These are phyloP conservation scores for Orthonevra nobilis DNA, from an alignment of 2,888 invertebrate genomes.

Conservation along the genomic window DNA sequence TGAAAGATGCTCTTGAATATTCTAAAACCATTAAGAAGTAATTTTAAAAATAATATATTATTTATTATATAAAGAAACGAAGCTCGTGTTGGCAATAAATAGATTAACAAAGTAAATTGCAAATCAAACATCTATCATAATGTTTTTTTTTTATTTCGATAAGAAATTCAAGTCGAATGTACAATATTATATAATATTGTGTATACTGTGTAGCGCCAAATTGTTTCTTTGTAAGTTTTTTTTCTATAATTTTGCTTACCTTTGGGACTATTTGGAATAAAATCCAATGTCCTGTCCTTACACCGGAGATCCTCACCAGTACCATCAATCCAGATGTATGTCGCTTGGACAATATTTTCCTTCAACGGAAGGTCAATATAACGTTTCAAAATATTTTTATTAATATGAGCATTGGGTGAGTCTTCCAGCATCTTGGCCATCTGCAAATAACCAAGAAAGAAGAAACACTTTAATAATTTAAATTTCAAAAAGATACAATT, in stretches of 20 bases:
- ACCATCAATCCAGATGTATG: constrained; percentile 97
- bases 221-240: no score
- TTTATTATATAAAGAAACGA: no score
- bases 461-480: constrained; percentile 3
- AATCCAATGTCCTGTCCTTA: constrained; percentile 93
- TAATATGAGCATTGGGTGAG: constrained; percentile 91
- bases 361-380: constrained; percentile 90
- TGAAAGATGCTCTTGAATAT: no score
- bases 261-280: constrained; percentile 87
- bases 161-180: constrained; percentile 21
- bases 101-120: no score
- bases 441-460: constrained; percentile 56
- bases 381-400: constrained; percentile 86
- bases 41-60: no score
- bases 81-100: no score
- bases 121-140: constrained; percentile 26
- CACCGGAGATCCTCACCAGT: constrained; percentile 92
- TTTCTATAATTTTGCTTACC: constrained; percentile 83
- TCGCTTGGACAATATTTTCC: constrained; percentile 89
- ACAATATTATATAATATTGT: not conserved
- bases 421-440: constrained; percentile 82
- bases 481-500: no score
- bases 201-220: not conserved
- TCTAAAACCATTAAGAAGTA: no score
- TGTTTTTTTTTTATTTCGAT: constrained; percentile 27